A percentile compares a stretch with the other conserved stretches of the same genome.
These are phyloP conservation scores for Eutolmus rufibarbis DNA, from an alignment of 2,888 invertebrate genomes.

Conservation along the genomic window DNA sequence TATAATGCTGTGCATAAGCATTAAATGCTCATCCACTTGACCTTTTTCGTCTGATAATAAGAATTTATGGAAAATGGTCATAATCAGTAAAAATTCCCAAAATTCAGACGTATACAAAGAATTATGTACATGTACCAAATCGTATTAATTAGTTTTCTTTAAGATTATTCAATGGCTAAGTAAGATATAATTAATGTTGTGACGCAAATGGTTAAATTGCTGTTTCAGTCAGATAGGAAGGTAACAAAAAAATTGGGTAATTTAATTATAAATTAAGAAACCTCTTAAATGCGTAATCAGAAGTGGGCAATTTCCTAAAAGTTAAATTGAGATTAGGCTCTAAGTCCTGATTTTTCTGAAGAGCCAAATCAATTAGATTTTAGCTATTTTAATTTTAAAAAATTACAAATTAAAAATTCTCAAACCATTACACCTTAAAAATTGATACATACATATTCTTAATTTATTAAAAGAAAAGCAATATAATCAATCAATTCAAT, in stretches of 20 bases:
- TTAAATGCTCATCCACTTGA: neutral
- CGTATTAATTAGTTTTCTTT: neutral
- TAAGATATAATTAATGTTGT: neutral
- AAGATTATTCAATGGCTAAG: neutral
- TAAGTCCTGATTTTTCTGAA: neutral
- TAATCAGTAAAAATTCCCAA: neutral
- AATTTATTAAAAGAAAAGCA: too few species aligned
- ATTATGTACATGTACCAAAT: neutral
- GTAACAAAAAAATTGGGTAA: neutral
- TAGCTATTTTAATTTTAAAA: too few species aligned
- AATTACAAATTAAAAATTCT: too few species aligned
- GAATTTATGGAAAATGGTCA: neutral
- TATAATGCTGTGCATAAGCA: neutral
- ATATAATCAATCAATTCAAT: too few species aligned
- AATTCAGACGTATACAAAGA: neutral
- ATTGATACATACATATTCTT: too few species aligned
- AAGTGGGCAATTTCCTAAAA: neutral
- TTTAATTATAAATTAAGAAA: neutral
- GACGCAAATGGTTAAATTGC: neutral
- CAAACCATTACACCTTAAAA: too few species aligned
- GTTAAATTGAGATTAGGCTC: neutral
- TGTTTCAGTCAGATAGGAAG: neutral
- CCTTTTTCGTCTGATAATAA: neutral
- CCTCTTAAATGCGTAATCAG: neutral
- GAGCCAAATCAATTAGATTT: too few species aligned